phyloP scores from a whole-genome alignment of 2,113 vertebrate genomes.

The Tychaedon coryphoeus region DNA sequence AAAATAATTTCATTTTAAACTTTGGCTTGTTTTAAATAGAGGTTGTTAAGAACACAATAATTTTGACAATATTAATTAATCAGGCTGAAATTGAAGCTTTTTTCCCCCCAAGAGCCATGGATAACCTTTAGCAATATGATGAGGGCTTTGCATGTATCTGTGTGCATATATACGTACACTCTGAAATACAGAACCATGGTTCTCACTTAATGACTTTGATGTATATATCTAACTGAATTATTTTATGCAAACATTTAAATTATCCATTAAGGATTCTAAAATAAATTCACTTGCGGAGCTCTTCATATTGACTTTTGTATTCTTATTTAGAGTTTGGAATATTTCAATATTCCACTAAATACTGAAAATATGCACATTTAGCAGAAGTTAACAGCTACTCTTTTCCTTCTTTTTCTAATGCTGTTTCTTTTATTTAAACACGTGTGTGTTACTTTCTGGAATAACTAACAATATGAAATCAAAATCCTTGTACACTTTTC shows the following conservation, averaged over 20 bases:
- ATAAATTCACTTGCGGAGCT: not conserved
- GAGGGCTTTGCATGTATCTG: not conserved
- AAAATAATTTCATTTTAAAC: not conserved
- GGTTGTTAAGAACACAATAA: not conserved
- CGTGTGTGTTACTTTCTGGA: not conserved
- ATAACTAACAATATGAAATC: not conserved
- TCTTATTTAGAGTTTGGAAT: not conserved
- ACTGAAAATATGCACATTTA: not conserved
- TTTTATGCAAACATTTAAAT: not conserved
- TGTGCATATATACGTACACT: not conserved
- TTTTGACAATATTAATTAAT: not conserved
- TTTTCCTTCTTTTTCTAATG: not conserved
- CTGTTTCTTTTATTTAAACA: not conserved
- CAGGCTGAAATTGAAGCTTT: not conserved
- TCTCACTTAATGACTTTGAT: not conserved
- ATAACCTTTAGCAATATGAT: not conserved
- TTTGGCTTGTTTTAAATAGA: not conserved
- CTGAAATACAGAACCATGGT: not conserved
- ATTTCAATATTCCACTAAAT: not conserved
- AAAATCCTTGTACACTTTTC: not conserved
- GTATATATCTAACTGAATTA: not conserved
- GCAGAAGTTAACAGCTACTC: not conserved
- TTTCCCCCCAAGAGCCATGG: not conserved
- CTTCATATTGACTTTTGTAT: not conserved
- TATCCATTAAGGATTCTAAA: not conserved